Conservation (phyloP, 2,113 vertebrate species). For the Mixornis gularis region DNA sequence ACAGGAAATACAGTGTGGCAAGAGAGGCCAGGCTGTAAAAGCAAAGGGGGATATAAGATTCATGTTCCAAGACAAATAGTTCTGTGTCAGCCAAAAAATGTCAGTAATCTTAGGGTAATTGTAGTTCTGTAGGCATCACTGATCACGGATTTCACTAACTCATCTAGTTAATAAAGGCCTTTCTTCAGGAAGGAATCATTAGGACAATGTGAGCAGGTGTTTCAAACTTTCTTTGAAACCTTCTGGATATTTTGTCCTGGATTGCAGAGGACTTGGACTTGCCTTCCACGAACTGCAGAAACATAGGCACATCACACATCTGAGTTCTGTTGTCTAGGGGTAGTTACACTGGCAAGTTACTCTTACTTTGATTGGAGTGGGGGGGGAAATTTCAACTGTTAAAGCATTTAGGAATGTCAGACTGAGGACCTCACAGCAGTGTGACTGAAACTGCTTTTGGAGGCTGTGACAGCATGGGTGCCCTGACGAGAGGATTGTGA, state of each 20-base stretch:
- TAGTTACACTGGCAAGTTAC: neutral
- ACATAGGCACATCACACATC: neutral
- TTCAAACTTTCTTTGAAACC: neutral
- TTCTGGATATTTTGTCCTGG: neutral
- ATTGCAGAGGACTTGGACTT: neutral
- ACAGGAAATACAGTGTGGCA: neutral
- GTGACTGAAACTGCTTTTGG: neutral
- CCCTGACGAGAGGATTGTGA: neutral
- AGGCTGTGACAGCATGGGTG: neutral
- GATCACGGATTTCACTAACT: neutral
- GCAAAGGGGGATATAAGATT: neutral
- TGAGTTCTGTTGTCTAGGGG: neutral
- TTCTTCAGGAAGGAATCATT: neutral
- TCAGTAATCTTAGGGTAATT: neutral
- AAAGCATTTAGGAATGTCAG: neutral
- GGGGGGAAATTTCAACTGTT: rapidly evolving
- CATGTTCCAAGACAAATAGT: neutral
- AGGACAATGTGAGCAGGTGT: neutral
- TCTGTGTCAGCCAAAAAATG: neutral
- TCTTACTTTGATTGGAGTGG: neutral
- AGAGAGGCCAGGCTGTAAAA: neutral
- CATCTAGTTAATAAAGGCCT: neutral
- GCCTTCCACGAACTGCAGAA: neutral
- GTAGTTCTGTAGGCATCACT: neutral
- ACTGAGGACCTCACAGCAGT: neutral